A percentile compares a stretch with the other conserved stretches of the same genome.
Evolutionary conservation across 2,113 vertebrate species (phyloP).

Genomic region (Lycaon pictus): DNA sequence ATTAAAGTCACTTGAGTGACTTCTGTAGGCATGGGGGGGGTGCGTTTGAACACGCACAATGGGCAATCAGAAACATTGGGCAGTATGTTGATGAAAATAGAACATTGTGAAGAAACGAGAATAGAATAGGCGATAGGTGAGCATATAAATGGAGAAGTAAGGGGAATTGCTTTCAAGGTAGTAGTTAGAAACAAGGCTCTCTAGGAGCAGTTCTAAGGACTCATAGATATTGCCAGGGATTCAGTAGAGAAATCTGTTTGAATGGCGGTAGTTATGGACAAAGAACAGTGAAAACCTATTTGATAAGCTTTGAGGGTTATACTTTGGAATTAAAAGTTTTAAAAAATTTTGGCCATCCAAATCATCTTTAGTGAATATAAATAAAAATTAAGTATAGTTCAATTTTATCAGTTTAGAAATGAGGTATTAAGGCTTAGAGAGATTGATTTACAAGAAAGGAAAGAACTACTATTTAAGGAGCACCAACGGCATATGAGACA

Average conservation of each 20-base stretch:
- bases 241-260: background rate
- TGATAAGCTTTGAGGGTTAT: constrained; percentile 1
- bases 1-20: constrained; percentile 13
- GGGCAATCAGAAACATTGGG: background rate
- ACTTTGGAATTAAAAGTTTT: constrained; percentile 16
- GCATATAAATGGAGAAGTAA: background rate
- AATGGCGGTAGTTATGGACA: background rate
- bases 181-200: background rate
- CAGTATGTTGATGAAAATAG: background rate
- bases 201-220: background rate
- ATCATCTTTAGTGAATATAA: constrained; percentile 28
- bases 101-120: background rate
- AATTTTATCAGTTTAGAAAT: background rate
- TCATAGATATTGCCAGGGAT: background rate
- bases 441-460: background rate
- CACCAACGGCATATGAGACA: background rate
- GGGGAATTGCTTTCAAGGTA: background rate
- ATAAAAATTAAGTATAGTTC: constrained; percentile 37
- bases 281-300: background rate
- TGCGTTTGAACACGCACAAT: background rate
- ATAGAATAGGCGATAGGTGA: background rate
- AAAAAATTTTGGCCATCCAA: background rate
- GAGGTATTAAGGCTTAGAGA: background rate
- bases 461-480: background rate
- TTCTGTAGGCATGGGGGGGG: background rate